Conservation (phyloP, 2,797 vertebrate genomes). For the Onychomys leucogaster region DNA sequence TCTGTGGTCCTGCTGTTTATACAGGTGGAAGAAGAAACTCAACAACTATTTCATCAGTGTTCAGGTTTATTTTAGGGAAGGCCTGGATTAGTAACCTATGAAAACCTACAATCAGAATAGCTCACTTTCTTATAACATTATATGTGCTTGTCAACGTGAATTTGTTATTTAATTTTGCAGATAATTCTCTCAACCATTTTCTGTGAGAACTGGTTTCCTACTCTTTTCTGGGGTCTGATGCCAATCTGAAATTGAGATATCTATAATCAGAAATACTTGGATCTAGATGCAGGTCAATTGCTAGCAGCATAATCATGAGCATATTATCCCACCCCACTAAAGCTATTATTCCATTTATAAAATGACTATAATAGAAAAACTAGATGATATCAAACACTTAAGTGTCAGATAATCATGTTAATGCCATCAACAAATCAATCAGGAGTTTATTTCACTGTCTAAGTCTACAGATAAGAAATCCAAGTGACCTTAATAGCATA, state of each 20-base stretch:
- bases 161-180: background rate
- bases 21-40: background rate
- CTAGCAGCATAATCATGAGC: background rate
- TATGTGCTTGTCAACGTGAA: background rate
- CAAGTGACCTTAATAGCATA: background rate
- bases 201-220: background rate
- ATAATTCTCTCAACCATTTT: background rate
- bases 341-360: constrained; percentile 14
- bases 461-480: background rate
- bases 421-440: background rate
- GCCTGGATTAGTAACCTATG: background rate
- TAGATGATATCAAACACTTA: background rate
- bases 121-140: background rate
- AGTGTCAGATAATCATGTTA: constrained; percentile 11
- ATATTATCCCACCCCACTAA: background rate
- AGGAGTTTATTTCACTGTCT: background rate
- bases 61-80: background rate
- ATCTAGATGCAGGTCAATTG: constrained; percentile 15
- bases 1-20: background rate
- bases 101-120: background rate
- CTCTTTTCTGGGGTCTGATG: background rate
- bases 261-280: background rate
- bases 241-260: background rate
- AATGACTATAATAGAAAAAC: constrained; percentile 19
- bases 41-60: background rate